Base-by-base conservation (phyloP, 2,888 invertebrate species). In the Cerceris ruficornis region DNA sequence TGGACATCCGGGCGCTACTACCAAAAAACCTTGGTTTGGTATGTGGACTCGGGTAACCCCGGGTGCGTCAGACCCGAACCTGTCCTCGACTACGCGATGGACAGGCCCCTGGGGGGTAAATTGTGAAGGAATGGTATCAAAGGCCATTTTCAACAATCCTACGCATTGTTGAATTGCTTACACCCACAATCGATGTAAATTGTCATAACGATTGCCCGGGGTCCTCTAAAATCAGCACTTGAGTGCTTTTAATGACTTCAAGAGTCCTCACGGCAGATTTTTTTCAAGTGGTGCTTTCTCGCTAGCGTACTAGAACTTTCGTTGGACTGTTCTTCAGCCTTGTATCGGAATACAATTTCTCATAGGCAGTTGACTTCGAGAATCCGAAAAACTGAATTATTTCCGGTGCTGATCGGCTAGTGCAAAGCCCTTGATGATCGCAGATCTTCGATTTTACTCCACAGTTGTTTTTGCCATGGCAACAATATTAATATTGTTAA, bases 341-440 rank as follows among this genome's bases (percentile, higher is more conserved):
- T 57, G 55, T 75, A 75, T 46, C 58, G 59, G 6, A 64, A 58
- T 13, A 66, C 15, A 14, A 64, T n/a, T n/a, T 46, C 11, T 69
- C 62, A 39, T 75, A 75, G 9, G 69, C 69, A 60, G 58, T 75
- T 42, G 65, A 75, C 70, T 65, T 69, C 39, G 69, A 57, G 50
- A 69, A 75, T n/a, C 69, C 69, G 46, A 75, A 70, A 61, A 75
- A 69, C 13, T 55, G 59, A 66, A 75, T 69, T 14, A 69, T 69
- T 66, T 60, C 74, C 39, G 58, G 52, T 52, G 64, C 17, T 41
- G 65, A 66, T 15, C 55, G 70, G 15, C 52, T 46, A n/a, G 61
- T n/a, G 50, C 61, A 28, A 61, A 49, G 13, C 11, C 50, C 49
- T 61, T 61, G 49, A 50, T 61, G 49, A 61, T 50, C 60, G 28